Conservation (phyloP, 2,113 vertebrate species). For the Chlorodrepanis virens region DNA sequence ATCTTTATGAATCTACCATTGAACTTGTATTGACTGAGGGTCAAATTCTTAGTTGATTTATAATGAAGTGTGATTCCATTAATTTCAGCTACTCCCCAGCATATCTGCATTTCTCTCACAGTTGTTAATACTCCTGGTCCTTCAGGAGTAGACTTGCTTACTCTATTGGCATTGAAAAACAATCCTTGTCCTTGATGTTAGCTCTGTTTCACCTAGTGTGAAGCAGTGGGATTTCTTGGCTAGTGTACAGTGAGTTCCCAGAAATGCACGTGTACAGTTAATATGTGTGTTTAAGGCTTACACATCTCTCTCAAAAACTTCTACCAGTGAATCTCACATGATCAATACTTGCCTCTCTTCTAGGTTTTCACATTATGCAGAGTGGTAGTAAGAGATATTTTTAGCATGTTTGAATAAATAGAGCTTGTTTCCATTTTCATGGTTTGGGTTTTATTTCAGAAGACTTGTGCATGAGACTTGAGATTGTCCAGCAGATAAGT, state of each 20-base stretch:
- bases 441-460: background rate
- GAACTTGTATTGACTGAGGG: background rate
- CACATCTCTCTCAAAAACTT: background rate
- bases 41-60: background rate
- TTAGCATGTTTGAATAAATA: background rate
- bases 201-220: background rate
- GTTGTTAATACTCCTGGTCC: background rate
- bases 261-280: fast-evolving
- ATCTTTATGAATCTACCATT: background rate
- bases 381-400: background rate
- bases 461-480: background rate
- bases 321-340: background rate
- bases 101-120: background rate
- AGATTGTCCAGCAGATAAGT: background rate
- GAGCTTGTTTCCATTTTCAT: background rate
- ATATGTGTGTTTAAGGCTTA: background rate
- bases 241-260: background rate
- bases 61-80: background rate
- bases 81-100: background rate
- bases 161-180: background rate
- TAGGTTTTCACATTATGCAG: background rate
- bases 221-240: background rate
- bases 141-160: background rate
- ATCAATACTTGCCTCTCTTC: background rate
- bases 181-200: background rate